Evolutionary conservation across 2,113 vertebrate genomes (phyloP), one percentile per base, ranked within the genome.

Genomic region (Stictonetta naevosa): DNA sequence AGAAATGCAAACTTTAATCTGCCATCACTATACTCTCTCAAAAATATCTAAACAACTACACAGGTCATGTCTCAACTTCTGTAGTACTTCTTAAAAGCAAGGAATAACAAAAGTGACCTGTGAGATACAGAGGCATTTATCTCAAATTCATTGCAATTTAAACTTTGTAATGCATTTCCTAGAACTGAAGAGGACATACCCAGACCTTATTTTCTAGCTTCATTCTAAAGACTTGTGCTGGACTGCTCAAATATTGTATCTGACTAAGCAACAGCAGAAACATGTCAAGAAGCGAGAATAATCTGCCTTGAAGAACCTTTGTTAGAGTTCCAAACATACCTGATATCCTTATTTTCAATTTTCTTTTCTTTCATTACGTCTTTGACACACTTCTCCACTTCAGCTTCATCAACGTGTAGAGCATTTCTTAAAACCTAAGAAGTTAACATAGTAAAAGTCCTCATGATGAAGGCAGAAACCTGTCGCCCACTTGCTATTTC

Each of bases 281-380:
- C 2, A 2, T 0, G 7, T 18, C 46, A 62, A 33, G 13, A 67
- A 76, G 33, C 28, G 34, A 83, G 62, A 59, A 68, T 23, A 52
- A 40, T 36, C 40, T 38, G 69, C 53, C 36, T 18, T 2, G 25
- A 81, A 34, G 33, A 71, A 56, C 33, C 31, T 46, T 21, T 9
- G 22, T 66, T 73, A 0, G 1, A 34, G n/a, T 81, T 91, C 59
- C 71, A 82, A 73, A 93, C 98, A 29, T 97, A 99, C 99, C 93
- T 94, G 48, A 96, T 95, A 96, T 99, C 98, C 95, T 98, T 98
- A 95, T 99, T 97, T 10, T 97, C 88, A 84, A 98, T 97, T 26
- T 97, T 98, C 98, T 99, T 99, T 90, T 98, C 98, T 92, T 97
- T 98, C 97, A 99, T 98, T 81, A 99, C 98, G 73, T 98, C 96